Evolutionary conservation across 2,113 vertebrate species (phyloP), one percentile per base, ranked within the genome.

Genomic region (Dissostichus mawsoni): DNA sequence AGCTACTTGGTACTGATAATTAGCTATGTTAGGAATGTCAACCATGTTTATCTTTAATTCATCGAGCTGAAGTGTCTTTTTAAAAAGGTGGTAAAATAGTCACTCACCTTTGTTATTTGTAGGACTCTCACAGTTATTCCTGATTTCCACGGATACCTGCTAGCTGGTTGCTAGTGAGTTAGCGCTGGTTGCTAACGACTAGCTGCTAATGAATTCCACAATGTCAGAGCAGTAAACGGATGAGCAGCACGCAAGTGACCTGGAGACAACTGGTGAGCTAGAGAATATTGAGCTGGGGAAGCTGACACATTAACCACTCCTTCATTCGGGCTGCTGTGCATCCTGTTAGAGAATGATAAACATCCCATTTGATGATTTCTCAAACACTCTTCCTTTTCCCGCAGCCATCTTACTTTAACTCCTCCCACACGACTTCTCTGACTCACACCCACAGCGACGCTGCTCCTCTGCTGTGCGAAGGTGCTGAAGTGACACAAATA

Each of bases 391-490:
- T 53, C 84, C 69, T 82, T 85, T 41, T 85, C 79, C 74, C 80
- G 94, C 92, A 90, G 95, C 95, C 95, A 95, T 95, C 93, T 95
- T 95, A 82, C 89, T 89, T 74, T 74, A 50, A 80, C 89, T 92
- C 93, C 91, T 65, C 89, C 90, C 81, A 90, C 93, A 74, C 82
- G 86, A 68, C 72, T 75, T 36, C 80, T 58, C 51, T 89, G 92
- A 89, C 74, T 87, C 93, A 94, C 87, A 63, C 84, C 86, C 88
- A 86, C 91, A 78, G 68, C 47, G 85, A 85, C 89, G 85, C 70
- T 52, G 7, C 57, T 9, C 2, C 23, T 20, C 53, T 56, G 44
- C 62, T 65, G 44, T 33, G 16, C 18, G 25, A 50, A 16, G 53
- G 13, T 9, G 25, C 11, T 47, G 3, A n/a, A 8, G 65, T 36